Evolutionary conservation across 2,797 vertebrate genomes (phyloP).

Genomic region (Jordanella pulchra): DNA sequence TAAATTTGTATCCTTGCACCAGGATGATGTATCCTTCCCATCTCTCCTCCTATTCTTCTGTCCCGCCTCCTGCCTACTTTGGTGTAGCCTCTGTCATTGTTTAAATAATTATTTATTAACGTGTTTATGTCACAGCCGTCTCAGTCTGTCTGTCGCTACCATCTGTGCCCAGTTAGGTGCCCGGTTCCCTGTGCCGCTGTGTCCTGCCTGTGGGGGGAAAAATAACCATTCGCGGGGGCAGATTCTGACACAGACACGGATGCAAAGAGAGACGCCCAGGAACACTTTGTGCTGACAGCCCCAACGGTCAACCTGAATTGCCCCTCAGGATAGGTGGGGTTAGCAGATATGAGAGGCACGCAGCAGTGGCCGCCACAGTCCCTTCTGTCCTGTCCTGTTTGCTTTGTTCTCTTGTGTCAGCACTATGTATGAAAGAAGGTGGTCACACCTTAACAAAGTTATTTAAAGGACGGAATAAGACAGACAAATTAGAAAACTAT

Average conservation of each 20-base stretch:
- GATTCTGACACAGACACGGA: conserved; percentile 52
- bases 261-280: conserved; percentile 41
- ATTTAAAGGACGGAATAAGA: conserved; percentile 58
- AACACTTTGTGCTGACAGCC: conserved; percentile 68
- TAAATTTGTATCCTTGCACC: conserved; percentile 22
- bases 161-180: conserved; percentile 78
- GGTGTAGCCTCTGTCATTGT: conserved; percentile 69
- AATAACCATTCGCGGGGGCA: conserved; percentile 56
- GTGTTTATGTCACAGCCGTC: conserved; percentile 62
- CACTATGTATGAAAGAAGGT: conserved; percentile 36
- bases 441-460: conserved; percentile 65
- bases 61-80: conserved; percentile 26
- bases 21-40: conserved; percentile 23
- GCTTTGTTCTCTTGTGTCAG: conserved; percentile 68
- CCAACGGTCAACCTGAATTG: conserved; percentile 46
- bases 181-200: conserved; percentile 63
- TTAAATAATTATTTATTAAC: conserved; percentile 76
- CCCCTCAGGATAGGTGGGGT: conserved; percentile 72
- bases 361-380: conserved; percentile 70
- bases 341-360: conserved; percentile 63
- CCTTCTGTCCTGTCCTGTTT: conserved; percentile 73
- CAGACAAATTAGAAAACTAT: conserved; percentile 34
- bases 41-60: conserved; percentile 42
- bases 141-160: conserved; percentile 70
- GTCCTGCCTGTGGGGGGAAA: conserved; percentile 67